A percentile compares a stretch with the other conserved stretches of the same genome.
Evolutionary conservation across 2,888 invertebrate genomes (phyloP).

Genomic region (Caradrina kadenii): DNA sequence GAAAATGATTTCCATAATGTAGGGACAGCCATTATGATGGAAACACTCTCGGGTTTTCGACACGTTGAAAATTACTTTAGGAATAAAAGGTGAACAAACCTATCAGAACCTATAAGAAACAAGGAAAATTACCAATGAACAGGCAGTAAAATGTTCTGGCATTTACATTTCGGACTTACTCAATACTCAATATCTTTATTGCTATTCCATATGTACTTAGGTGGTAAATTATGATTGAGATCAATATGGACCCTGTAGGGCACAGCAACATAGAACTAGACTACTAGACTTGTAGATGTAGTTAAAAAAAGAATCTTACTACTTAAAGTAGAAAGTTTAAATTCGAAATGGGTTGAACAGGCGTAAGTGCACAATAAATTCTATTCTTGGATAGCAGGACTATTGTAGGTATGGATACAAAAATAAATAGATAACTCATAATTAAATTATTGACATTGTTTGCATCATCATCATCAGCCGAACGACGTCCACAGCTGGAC

Average conservation of each 20-base stretch:
- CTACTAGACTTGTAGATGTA: not conserved
- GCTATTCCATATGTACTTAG: too few relatives aligned
- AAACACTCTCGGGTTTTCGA: not conserved
- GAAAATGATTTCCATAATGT: not conserved
- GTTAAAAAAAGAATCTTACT: constrained; percentile 12
- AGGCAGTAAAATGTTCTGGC: not conserved
- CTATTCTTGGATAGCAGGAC: not conserved
- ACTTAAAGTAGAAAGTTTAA: constrained; percentile 1
- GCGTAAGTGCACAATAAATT: not conserved
- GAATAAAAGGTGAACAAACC: constrained; percentile 3
- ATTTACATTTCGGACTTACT: constrained; percentile 3
- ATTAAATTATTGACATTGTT: too few relatives aligned
- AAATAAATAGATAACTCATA: too few relatives aligned
- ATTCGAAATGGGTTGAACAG: not conserved
- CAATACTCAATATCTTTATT: too few relatives aligned
- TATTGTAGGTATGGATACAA: not conserved
- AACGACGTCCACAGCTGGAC: too few relatives aligned
- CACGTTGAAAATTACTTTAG: not conserved
- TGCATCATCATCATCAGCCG: too few relatives aligned
- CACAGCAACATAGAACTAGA: too few relatives aligned
- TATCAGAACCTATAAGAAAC: not conserved
- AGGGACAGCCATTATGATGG: not conserved
- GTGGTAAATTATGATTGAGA: too few relatives aligned
- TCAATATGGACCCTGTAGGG: too few relatives aligned
- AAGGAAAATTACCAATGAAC: constrained; percentile 22